These are phyloP conservation scores for Tenthredo notha DNA, from an alignment of 2,888 invertebrate species.

Conservation along the genomic window DNA sequence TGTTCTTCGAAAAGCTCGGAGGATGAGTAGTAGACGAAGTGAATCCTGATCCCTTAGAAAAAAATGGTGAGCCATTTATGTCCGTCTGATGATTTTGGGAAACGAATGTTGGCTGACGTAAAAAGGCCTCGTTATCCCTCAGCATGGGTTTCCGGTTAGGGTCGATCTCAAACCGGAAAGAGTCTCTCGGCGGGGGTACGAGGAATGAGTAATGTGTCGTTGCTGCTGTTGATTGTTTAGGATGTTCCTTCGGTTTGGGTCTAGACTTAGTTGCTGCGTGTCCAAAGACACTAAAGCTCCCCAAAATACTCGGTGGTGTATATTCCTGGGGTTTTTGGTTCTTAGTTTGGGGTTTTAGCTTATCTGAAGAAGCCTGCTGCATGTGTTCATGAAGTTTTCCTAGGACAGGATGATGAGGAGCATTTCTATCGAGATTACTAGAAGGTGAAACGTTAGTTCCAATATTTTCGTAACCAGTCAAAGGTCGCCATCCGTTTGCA, in stretches of 20 bases:
- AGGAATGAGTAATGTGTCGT: slow-evolving; percentile 73
- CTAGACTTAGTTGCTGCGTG: slow-evolving; percentile 80
- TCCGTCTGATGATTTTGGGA: slow-evolving; percentile 43
- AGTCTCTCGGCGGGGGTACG: slow-evolving; percentile 72
- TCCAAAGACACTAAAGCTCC: slow-evolving; percentile 83
- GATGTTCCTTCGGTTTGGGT: slow-evolving; percentile 36
- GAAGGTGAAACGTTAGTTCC: slow-evolving; percentile 68
- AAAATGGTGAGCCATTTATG: slow-evolving; percentile 36
- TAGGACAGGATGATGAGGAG: slow-evolving; percentile 64
- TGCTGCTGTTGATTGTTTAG: slow-evolving; percentile 68
- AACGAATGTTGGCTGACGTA: slow-evolving; percentile 67
- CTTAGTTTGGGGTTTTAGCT: slow-evolving; percentile 26
- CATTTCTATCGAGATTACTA: slow-evolving; percentile 64
- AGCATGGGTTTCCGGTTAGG: slow-evolving; percentile 68
- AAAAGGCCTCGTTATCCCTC: slow-evolving; percentile 67
- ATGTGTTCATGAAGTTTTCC: slow-evolving; percentile 74
- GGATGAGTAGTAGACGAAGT: slow-evolving; percentile 39
- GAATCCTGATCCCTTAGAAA: slow-evolving; percentile 51
- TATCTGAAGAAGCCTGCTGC: slow-evolving; percentile 65
- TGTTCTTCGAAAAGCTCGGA: slow-evolving; percentile 61
- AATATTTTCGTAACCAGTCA: slow-evolving; percentile 71
- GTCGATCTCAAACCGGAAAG: slow-evolving; percentile 71
- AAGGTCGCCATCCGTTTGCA: slow-evolving; percentile 74
- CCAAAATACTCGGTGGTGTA: slow-evolving; percentile 75
- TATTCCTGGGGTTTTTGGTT: slow-evolving; percentile 61